Conservation (phyloP, 23 tunicate genomes). For the Clavelina lepadiformis region DNA sequence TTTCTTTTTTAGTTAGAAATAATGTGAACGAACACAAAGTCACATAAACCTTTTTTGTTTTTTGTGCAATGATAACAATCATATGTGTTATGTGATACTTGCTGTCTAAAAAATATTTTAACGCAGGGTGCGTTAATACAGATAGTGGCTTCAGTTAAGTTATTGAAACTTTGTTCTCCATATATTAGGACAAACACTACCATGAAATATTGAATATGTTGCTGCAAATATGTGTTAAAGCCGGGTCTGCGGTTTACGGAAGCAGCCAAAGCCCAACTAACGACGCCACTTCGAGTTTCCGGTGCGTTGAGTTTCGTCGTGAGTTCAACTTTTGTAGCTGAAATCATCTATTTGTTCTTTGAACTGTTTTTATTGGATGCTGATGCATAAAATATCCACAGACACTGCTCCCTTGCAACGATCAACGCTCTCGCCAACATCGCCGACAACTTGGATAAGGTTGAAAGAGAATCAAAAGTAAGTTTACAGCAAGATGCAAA, state of each 20-base stretch:
- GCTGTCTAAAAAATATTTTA: background rate
- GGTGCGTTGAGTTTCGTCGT: slow-evolving; percentile 18
- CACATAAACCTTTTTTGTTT: background rate
- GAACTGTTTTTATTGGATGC: too few species aligned
- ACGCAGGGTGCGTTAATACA: background rate
- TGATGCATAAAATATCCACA: too few species aligned
- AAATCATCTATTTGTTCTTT: too few species aligned
- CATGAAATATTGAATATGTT: slow-evolving; percentile 67
- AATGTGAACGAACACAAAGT: too few species aligned
- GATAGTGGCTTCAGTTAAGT: background rate
- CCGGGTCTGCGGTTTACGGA: slow-evolving; percentile 54
- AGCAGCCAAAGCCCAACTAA: background rate
- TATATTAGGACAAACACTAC: slow-evolving; percentile 45
- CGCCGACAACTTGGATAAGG: slow-evolving; percentile 36
- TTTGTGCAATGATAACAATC: background rate
- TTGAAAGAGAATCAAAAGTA: too few species aligned
- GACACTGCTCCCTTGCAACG: slow-evolving; percentile 69
- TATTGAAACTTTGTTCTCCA: background rate
- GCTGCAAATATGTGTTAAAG: slow-evolving; percentile 69
- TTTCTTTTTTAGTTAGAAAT: too few species aligned
- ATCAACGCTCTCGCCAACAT: slow-evolving; percentile 85
- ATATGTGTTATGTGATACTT: background rate
- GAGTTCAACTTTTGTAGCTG: too few species aligned
- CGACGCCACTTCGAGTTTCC: slow-evolving; percentile 21
- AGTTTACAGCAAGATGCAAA: too few species aligned